Percentiles rank a stretch among this genome's conserved stretches.
Evolutionary conservation across 2,113 vertebrate genomes (phyloP).

Genomic region (Pituophis catenifer): DNA sequence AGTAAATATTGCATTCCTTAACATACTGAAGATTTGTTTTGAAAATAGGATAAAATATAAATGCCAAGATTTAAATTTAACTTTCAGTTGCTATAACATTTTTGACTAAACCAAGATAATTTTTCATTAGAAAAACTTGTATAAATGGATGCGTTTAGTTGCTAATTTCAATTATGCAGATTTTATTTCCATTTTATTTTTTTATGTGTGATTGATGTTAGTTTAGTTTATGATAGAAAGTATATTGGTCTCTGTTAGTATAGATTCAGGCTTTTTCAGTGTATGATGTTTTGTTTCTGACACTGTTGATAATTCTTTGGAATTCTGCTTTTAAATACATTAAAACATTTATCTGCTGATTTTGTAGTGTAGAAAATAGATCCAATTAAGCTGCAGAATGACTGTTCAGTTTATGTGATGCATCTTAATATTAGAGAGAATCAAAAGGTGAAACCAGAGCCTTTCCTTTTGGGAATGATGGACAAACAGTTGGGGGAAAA

Average conservation of each 20-base stretch:
- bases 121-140: neutral
- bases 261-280: slow-evolving; percentile 42
- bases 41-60: slow-evolving; percentile 25
- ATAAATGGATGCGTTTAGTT: neutral
- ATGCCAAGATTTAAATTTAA: neutral
- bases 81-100: neutral
- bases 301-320: slow-evolving; percentile 46
- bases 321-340: slow-evolving; percentile 45
- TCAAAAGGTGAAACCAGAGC: slow-evolving; percentile 21
- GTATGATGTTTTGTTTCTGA: slow-evolving; percentile 23
- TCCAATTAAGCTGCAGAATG: slow-evolving; percentile 58
- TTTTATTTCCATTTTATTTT: neutral
- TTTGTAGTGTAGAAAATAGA: slow-evolving; percentile 32
- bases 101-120: neutral
- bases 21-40: slow-evolving; percentile 12
- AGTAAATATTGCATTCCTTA: neutral
- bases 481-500: neutral
- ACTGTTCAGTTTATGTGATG: slow-evolving; percentile 47
- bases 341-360: slow-evolving; percentile 40
- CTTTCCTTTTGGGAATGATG: neutral
- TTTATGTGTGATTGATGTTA: slow-evolving; percentile 34
- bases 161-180: slow-evolving; percentile 30
- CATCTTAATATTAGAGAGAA: slow-evolving; percentile 48
- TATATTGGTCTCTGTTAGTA: slow-evolving; percentile 35
- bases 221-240: slow-evolving; percentile 26